phyloP scores from a whole-genome alignment of 1,140 invertebrate genomes.

The Ceratitis capitata region DNA sequence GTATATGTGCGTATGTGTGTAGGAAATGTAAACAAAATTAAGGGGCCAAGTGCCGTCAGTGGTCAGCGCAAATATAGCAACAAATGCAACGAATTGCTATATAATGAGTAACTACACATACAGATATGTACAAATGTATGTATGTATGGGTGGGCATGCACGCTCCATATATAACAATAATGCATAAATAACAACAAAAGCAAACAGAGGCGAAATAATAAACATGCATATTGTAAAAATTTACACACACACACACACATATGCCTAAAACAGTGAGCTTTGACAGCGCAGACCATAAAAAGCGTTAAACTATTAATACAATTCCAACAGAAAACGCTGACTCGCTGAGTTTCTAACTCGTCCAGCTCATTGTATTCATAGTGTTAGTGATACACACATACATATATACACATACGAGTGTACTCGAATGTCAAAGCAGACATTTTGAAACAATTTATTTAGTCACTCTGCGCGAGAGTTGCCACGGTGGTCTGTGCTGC shows the following conservation, averaged over 20 bases:
- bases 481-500: neutral
- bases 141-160: neutral
- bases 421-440: no score
- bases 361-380: neutral
- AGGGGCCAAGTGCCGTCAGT: conserved; percentile 3
- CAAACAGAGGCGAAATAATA: neutral
- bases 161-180: neutral
- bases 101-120: neutral
- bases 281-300: neutral
- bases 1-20: neutral
- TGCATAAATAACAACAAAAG: conserved; percentile 35
- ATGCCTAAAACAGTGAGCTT: no score
- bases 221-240: neutral
- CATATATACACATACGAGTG: no score
- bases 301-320: neutral
- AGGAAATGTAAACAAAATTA: conserved; percentile 4
- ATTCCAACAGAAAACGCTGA: neutral
- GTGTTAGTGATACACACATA: no score
- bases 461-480: neutral
- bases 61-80: neutral
- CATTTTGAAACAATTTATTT: conserved; percentile 1
- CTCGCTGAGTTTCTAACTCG: neutral
- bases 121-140: neutral
- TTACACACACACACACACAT: neutral
- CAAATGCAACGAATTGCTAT: neutral